Percentiles rank a stretch among this genome's conserved stretches.
phyloP scores from a whole-genome alignment of 2,888 invertebrate species.

The Cremastinae sp. region DNA sequence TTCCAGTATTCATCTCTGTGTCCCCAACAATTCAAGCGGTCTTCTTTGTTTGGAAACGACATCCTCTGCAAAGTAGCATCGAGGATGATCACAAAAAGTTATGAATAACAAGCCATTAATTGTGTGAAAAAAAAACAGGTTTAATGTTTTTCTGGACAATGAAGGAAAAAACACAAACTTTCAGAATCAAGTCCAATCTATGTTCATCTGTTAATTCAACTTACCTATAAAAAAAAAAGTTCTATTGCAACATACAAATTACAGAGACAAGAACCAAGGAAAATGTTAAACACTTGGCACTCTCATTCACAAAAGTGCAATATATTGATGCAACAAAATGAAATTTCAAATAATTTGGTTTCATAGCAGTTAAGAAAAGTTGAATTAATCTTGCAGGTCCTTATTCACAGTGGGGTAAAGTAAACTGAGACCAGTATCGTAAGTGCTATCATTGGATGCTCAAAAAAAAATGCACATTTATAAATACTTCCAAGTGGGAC shows the following conservation, averaged over 20 bases:
- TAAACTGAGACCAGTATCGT: too few relatives aligned
- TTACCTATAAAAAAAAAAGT: slow-evolving; percentile 54
- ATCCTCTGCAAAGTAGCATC: slow-evolving; percentile 80
- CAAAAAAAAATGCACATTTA: not conserved
- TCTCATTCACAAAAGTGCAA: slow-evolving; percentile 4
- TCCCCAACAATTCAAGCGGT: slow-evolving; percentile 91
- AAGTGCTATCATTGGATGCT: not conserved
- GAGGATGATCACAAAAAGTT: too few relatives aligned
- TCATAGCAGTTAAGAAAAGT: not conserved
- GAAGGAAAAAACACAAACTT: not conserved
- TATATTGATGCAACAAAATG: not conserved
- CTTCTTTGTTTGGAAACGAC: slow-evolving; percentile 91
- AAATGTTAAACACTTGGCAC: slow-evolving; percentile 31
- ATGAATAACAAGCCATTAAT: slow-evolving; percentile 1
- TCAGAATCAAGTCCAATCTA: not conserved
- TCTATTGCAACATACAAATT: slow-evolving; percentile 5
- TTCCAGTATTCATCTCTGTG: slow-evolving; percentile 94
- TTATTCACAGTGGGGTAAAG: too few relatives aligned
- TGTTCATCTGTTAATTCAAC: slow-evolving; percentile 28
- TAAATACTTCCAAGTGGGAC: slow-evolving; percentile 37
- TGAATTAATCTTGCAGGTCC: too few relatives aligned
- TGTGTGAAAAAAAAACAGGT: not conserved
- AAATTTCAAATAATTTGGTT: slow-evolving; percentile 6
- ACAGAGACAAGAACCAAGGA: not conserved
- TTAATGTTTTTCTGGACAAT: not conserved